Conservation (phyloP, 2,888 invertebrate species). For the Lasioglossum villosulum region DNA sequence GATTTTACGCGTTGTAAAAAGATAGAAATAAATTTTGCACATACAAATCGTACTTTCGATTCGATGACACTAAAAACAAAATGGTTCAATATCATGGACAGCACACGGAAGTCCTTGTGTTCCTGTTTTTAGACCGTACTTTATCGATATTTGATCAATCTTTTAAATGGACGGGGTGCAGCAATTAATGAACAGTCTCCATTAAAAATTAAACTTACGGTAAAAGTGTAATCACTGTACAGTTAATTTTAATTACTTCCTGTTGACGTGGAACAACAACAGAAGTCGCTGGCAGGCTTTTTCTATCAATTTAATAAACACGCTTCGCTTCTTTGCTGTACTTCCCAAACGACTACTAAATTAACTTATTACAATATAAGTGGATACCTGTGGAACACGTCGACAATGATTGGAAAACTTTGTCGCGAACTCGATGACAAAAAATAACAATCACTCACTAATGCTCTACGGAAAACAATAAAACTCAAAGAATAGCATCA, state of each 20-base stretch:
- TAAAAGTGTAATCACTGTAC: conserved; percentile 30
- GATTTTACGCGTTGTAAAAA: neutral
- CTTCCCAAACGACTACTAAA: neutral
- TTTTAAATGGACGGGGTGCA: conserved; percentile 6
- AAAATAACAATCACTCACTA: neutral
- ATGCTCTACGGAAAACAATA: neutral
- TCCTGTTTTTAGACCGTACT: neutral
- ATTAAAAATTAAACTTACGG: conserved; percentile 27
- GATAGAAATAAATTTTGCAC: neutral
- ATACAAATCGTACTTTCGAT: neutral
- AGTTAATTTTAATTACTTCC: conserved; percentile 40
- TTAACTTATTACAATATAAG: neutral
- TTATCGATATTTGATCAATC: conserved; percentile 4
- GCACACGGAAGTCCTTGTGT: neutral
- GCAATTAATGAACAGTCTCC: conserved; percentile 28
- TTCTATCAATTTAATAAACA: conserved; percentile 36
- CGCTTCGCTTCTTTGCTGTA: neutral
- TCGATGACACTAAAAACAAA: too few species aligned
- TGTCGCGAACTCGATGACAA: neutral
- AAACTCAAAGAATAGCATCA: neutral
- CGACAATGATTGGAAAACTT: neutral
- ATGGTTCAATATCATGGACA: neutral
- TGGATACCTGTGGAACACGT: neutral
- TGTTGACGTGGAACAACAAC: neutral
- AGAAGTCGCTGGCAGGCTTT: neutral